Evolutionary conservation across 2,113 vertebrate species (phyloP).

Genomic region (Crotalus viridis): DNA sequence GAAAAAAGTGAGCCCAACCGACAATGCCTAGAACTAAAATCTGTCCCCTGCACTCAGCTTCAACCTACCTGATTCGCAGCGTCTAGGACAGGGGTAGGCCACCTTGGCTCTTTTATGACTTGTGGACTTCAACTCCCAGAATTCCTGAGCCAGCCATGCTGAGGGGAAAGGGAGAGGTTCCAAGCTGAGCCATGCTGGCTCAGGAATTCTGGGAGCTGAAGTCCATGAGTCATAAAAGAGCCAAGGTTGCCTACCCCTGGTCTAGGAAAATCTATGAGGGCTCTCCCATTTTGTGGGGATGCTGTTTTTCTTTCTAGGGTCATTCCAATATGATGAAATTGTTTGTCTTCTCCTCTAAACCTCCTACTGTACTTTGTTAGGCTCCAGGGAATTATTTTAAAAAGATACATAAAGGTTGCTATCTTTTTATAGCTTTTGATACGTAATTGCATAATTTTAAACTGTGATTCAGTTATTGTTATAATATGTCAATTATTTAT

Average conservation of each 20-base stretch:
- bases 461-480: neutral
- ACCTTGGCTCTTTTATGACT: too few relatives aligned
- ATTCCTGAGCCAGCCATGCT: too few relatives aligned
- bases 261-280: neutral
- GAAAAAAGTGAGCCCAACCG: neutral
- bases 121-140: too few relatives aligned
- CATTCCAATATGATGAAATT: neutral
- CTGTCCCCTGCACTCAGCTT: neutral
- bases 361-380: neutral
- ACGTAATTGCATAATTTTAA: neutral
- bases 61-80: neutral
- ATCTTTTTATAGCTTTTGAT: neutral
- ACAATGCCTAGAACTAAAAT: neutral
- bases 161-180: too few relatives aligned
- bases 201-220: too few relatives aligned
- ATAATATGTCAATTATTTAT: neutral
- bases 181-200: too few relatives aligned
- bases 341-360: neutral
- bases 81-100: too few relatives aligned
- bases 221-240: too few relatives aligned
- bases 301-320: neutral
- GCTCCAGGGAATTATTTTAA: neutral
- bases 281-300: neutral
- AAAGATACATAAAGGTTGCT: neutral
- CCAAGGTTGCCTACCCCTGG: too few relatives aligned